A percentile compares a stretch with the other conserved stretches of the same genome.
Conservation (phyloP, 2,888 invertebrate genomes). For the Nezara viridula region DNA sequence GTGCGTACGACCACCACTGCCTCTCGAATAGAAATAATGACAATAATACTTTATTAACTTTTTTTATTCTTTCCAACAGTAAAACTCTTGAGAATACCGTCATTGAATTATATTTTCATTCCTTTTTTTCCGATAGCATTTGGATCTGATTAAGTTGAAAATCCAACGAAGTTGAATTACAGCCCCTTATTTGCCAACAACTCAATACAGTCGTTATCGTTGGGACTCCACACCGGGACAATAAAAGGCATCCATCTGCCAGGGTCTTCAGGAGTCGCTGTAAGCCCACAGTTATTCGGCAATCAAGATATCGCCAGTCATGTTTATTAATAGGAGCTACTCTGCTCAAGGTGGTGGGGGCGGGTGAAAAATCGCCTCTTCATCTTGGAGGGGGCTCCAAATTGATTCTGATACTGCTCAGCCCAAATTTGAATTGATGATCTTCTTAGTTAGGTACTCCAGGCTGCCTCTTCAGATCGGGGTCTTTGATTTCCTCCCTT, state of each 20-base stretch:
- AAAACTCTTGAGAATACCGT: too few relatives aligned
- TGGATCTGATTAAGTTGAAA: too few relatives aligned
- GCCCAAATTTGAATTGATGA: constrained; percentile 46
- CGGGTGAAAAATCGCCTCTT: constrained; percentile 40
- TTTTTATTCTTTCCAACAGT: too few relatives aligned
- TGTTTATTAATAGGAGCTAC: constrained; percentile 31
- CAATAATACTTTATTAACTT: too few relatives aligned
- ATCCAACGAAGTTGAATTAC: too few relatives aligned
- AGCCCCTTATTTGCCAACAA: too few relatives aligned
- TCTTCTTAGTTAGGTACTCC: constrained; percentile 31
- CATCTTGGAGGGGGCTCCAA: constrained; percentile 5
- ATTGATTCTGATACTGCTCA: constrained; percentile 46
- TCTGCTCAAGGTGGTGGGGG: constrained; percentile 25
- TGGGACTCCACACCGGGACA: neutral
- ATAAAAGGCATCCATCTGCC: neutral
- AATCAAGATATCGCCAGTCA: constrained; percentile 37
- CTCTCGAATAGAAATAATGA: too few relatives aligned
- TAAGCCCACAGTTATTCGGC: constrained; percentile 35
- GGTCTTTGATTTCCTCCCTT: constrained; percentile 5
- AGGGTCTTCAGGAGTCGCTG: neutral
- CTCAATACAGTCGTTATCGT: neutral
- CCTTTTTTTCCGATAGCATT: too few relatives aligned
- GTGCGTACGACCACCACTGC: too few relatives aligned
- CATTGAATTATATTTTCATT: too few relatives aligned
- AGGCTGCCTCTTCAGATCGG: constrained; percentile 29